Evolutionary conservation across 1,140 invertebrate species (phyloP).

Genomic region (Cydia strobilella): DNA sequence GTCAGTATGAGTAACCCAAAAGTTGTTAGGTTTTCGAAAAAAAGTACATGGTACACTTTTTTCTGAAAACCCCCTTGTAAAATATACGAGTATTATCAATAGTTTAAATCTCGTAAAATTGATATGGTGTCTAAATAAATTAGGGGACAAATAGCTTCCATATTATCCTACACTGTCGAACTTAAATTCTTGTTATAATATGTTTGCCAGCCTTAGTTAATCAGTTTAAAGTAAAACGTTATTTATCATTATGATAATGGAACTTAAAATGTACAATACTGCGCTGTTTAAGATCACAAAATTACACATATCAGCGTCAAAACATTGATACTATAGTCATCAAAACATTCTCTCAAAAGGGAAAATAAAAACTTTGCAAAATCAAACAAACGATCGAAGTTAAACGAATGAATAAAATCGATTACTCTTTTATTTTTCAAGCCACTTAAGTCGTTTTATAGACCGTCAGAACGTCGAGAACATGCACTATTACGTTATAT

Average conservation of each 20-base stretch:
- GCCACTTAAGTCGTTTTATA: background rate
- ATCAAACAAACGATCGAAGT: background rate
- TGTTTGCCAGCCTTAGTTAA: background rate
- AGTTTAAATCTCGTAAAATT: no score
- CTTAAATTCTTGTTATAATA: no score
- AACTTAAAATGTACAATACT: no score
- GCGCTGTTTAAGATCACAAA: background rate
- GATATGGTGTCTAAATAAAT: no score
- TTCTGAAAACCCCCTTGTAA: no score
- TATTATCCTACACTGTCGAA: no score
- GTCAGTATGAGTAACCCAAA: no score
- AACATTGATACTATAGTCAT: background rate
- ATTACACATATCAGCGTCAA: background rate
- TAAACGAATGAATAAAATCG: background rate
- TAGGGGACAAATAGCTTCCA: no score
- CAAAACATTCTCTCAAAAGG: background rate
- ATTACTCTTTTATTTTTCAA: background rate
- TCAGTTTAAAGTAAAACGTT: background rate
- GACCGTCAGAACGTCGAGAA: background rate
- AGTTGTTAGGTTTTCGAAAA: no score
- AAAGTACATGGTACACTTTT: no score
- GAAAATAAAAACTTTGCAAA: background rate
- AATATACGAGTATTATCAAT: no score
- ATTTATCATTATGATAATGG: no score
- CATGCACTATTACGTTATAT: background rate